Evolutionary conservation across 2,113 vertebrate genomes (phyloP), one percentile per base, ranked within the genome.

Genomic region (Clupea harengus): DNA sequence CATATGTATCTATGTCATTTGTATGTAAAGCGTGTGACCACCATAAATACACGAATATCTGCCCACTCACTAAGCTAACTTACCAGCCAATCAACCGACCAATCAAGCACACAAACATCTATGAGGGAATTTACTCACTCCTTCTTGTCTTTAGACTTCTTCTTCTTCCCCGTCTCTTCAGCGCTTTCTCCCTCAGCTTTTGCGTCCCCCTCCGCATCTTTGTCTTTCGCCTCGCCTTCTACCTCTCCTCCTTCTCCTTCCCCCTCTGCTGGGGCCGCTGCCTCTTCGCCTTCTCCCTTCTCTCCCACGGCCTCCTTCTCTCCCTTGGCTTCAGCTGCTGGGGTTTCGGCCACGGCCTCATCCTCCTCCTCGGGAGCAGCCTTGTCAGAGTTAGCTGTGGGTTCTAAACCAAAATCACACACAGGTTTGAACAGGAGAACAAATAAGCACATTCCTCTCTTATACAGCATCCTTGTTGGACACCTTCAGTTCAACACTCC

Each of bases 311-410:
- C 72, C 25, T 32, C 94, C 93, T 1, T 92, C 94, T 87, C 95
- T 60, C 18, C 92, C 0, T 75, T 6, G n/a, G 32, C 45, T 22
- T 45, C 50, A 50, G 20, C 92, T 7, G 85, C 86, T 0, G 95
- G 88, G 6, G 95, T 18, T 6, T 60, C 54, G 18, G 18, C 54
- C 54, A 22, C 28, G 11, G 72, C 28, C 9, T 2, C 96, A 82
- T 93, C 95, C 60, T 97, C 97, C 86, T 97, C 97, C 82, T 93
- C 97, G 5, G 97, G 96, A 39, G 95, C 94, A 7, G 97, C 97
- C 88, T 97, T 97, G 85, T 97, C 97, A 2, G 96, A 95, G 81
- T 95, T 96, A 87, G 94, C 91, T 89, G 98, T 97, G 18, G 95
- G 93, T 85, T 98, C 94, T 95, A 89, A 7, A 67, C 5, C 10